These are phyloP conservation scores for Gouania willdenowi DNA, from an alignment of 2,797 vertebrate species.

Conservation along the genomic window DNA sequence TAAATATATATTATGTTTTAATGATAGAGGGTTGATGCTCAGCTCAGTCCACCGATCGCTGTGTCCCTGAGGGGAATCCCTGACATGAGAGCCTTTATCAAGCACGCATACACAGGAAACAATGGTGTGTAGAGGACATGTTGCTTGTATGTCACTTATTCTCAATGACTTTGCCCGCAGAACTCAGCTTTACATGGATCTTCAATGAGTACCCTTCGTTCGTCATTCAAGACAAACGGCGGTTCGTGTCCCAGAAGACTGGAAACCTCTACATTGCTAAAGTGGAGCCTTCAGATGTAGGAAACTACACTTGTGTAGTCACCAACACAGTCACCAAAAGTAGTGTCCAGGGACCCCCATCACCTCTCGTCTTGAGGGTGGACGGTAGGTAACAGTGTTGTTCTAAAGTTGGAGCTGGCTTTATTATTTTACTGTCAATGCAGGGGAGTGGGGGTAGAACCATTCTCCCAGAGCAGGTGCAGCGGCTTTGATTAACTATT, in stretches of 20 bases:
- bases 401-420: no score
- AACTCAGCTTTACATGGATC: slow-evolving; percentile 92
- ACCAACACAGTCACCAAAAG: slow-evolving; percentile 87
- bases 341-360: slow-evolving; percentile 86
- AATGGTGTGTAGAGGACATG: slow-evolving; percentile 5
- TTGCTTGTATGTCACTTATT: no score
- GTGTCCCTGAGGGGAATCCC: slow-evolving; percentile 43
- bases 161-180: slow-evolving; percentile 56
- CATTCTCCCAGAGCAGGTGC: slow-evolving; percentile 2
- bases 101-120: not conserved
- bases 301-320: slow-evolving; percentile 94
- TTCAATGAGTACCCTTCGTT: slow-evolving; percentile 90
- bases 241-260: slow-evolving; percentile 92
- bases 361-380: slow-evolving; percentile 84
- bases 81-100: slow-evolving; percentile 31
- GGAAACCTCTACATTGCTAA: slow-evolving; percentile 94
- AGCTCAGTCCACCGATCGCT: slow-evolving; percentile 44
- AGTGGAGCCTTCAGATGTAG: slow-evolving; percentile 88
- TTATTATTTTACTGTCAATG: no score
- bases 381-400: slow-evolving; percentile 84
- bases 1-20: slow-evolving; percentile 59
- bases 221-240: slow-evolving; percentile 86
- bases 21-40: slow-evolving; percentile 39
- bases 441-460: no score
- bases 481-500: slow-evolving; percentile 2